Evolutionary conservation across 2,797 vertebrate genomes (phyloP), one percentile per base, ranked within the genome.

Genomic region (Cuniculus paca): DNA sequence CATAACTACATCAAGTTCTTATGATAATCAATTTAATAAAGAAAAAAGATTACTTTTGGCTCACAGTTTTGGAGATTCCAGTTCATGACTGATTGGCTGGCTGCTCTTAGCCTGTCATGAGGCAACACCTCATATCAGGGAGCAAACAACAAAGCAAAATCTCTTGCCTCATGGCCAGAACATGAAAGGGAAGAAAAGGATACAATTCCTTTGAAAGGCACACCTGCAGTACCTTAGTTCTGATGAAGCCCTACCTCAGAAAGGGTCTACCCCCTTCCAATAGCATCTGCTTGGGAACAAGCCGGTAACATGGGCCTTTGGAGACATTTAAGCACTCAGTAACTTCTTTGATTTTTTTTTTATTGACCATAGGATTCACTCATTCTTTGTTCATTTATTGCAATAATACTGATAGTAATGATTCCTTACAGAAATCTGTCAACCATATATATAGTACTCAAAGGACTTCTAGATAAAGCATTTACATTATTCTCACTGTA

Each of bases 371-470:
- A 74, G 28, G 0, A 31, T 26, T 75, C 65, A 63, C 20, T 58
- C 36, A 34, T 26, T 12, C 10, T 70, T 48, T 52, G 79, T 70
- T 50, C 39, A 5, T 58, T 52, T 72, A 28, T 52, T n/a, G 36
- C 50, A 91, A 45, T 74, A 31, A 91, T 81, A 11, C 8, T 93
- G 52, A 65, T 36, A 5, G 34, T 75, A 93, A 48, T 58, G 28
- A 74, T 77, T 88, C 80, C n/a, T 74, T 63, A 60, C 0, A 63
- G 39, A 93, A 91, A 74, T 50, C 56, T 6, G 6, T 78, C 42
- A 80, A 11, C 4, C 10, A 24, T 42, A 78, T 78, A 52, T 63
- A 56, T n/a, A 93, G 65, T 78, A 28, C 72, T 92, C 45, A 52
- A 61, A 34, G 20, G 1, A 48, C 42, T 94, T 89, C 42, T 68